Evolutionary conservation across 37 sponge, comb jelly and placozoan genomes (phyloP).

Genomic region (Halichondria panicea): DNA sequence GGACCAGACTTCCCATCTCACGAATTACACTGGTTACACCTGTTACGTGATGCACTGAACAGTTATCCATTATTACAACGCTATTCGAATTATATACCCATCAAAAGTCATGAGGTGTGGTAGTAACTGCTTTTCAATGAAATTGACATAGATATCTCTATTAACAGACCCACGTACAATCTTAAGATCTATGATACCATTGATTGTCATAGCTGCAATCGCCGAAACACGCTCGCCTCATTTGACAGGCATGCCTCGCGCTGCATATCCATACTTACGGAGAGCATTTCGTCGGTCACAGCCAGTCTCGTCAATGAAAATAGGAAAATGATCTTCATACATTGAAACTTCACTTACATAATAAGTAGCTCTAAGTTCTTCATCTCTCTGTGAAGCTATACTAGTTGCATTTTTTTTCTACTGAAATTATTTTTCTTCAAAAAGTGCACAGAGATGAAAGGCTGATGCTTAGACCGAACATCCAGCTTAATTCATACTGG

Average conservation of each 20-base stretch:
- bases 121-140: conserved; percentile 17
- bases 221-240: not conserved
- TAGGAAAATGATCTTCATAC: not conserved
- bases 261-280: not conserved
- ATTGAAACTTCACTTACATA: conserved; percentile 1
- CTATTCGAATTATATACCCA: conserved; percentile 11
- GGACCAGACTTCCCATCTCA: conserved; percentile 21
- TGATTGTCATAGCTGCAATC: conserved; percentile 39
- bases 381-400: conserved; percentile 1
- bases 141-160: conserved; percentile 27
- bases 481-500: not conserved
- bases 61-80: conserved; percentile 55
- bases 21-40: conserved; percentile 13
- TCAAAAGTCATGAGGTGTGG: conserved; percentile 43
- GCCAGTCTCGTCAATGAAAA: conserved; percentile 24
- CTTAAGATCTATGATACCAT: conserved; percentile 27
- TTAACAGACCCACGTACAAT: conserved; percentile 24
- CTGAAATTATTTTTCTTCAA: not conserved
- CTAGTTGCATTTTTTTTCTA: not conserved
- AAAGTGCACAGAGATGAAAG: not conserved
- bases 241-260: conserved; percentile 7
- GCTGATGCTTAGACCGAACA: not conserved
- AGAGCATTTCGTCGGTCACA: conserved; percentile 5
- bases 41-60: conserved; percentile 33
- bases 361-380: not conserved